Base-by-base conservation (phyloP, 2,888 invertebrate genomes). In the Uropetala carovei region DNA sequence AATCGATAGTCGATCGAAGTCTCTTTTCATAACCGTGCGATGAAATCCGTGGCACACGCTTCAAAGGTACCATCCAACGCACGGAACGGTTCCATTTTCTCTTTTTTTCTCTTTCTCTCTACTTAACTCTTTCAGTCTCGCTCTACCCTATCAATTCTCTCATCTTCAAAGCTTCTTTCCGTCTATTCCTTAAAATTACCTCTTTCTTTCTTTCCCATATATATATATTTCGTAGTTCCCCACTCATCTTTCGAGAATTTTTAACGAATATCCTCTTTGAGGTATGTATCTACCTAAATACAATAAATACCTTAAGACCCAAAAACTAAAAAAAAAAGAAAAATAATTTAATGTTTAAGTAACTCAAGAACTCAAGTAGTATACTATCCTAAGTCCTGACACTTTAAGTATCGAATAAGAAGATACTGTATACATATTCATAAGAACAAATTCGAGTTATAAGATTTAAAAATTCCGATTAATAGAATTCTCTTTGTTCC, bases 21-120 rank as follows among this genome's bases (percentile, higher is more conserved):
- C 75, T 13, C 75, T 75, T 75, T 75, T 75, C 75, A 75, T 75
- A 75, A 75, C 75, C 68, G 18, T 11, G 64, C 64, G 64, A 14
- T 64, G 68, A 22, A 68, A 68, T 68, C 68, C 9, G 9, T n/a
- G 68, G 68, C 64, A 7, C 5, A 43, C 43, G 18, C 27, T 75
- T 11, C 22, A 75, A 75, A 75, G 75, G 75, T 75, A 75, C 75
- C 75, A 75, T 27, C 75, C 75, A 27, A 75, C 22, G 75, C 27
- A 75, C 75, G 10, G 75, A 43, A 43, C 43, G 43, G 75, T 13
- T 22, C 75, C 75, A 75, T 75, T 75, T 13, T 75, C 22, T 13
- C 27, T 75, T 27, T 27, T 22, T 75, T 75, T 75, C 75, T 22
- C 75, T 27, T 22, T 27, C 75, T 75, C 22, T 75, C 18, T 27